phyloP scores from a whole-genome alignment of 2,797 vertebrate genomes.

The Neopelma chrysocephalum region DNA sequence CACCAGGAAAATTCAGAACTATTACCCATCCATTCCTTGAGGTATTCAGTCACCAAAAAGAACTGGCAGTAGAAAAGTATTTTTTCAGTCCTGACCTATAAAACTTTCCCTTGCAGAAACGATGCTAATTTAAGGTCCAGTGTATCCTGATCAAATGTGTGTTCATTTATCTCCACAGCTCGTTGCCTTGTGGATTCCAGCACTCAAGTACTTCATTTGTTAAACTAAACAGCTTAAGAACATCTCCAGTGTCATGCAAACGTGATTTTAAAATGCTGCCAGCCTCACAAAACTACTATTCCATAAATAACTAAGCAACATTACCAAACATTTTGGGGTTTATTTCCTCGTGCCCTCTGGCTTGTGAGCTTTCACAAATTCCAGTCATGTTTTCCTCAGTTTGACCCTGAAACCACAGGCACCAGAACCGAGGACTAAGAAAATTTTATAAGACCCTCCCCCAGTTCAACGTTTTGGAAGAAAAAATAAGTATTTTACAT shows the following conservation, averaged over 20 bases:
- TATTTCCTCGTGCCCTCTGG: neutral
- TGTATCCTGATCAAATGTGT: neutral
- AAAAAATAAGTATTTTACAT: neutral
- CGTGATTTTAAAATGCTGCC: neutral
- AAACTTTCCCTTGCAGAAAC: neutral
- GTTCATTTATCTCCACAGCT: neutral
- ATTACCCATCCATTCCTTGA: neutral
- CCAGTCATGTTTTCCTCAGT: neutral
- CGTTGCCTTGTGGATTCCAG: neutral
- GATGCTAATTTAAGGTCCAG: neutral
- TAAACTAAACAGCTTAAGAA: neutral
- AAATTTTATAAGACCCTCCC: neutral
- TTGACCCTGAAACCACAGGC: neutral
- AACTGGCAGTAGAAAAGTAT: neutral
- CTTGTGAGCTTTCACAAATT: neutral
- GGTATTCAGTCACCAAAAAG: neutral
- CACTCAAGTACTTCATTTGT: neutral
- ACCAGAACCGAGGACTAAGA: neutral
- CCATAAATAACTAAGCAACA: neutral
- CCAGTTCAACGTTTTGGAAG: neutral
- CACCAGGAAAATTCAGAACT: neutral
- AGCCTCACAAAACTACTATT: neutral
- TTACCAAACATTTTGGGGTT: neutral
- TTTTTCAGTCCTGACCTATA: neutral
- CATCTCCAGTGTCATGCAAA: neutral